phyloP scores from a whole-genome alignment of 2,888 invertebrate species.

The Physocephala rufipes region DNA sequence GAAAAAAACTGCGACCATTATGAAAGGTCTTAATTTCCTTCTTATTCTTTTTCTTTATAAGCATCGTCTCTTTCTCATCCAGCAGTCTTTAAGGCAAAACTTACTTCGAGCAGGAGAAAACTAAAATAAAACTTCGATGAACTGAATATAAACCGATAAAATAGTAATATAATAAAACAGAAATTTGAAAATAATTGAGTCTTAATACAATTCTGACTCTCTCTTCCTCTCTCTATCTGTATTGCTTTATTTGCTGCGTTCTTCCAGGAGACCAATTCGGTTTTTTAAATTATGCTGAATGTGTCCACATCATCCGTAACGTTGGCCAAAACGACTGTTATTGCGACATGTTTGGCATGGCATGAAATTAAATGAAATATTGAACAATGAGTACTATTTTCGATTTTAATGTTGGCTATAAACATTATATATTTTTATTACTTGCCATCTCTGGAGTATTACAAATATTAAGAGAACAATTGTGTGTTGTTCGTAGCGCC shows the following conservation, averaged over 20 bases:
- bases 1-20: conserved; percentile 9
- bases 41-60: not conserved
- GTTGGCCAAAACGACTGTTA: conserved; percentile 27
- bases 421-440: too few species aligned
- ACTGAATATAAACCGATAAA: too few species aligned
- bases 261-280: not conserved
- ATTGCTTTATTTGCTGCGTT: too few species aligned
- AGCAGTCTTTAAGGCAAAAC: conserved; percentile 1
- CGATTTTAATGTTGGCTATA: too few species aligned
- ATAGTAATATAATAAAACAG: too few species aligned
- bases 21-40: conserved; percentile 10
- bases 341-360: not conserved
- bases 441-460: too few species aligned
- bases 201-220: not conserved
- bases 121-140: too few species aligned
- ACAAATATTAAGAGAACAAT: too few species aligned
- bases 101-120: conserved; percentile 5
- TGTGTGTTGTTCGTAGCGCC: too few species aligned
- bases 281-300: not conserved
- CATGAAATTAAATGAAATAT: not conserved
- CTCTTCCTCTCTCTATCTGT: not conserved
- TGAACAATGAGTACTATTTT: too few species aligned
- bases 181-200: too few species aligned
- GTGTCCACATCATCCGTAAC: conserved; percentile 11
- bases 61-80: not conserved